Base-by-base conservation (phyloP, 2,888 invertebrate genomes). In the Chydorus sphaericus region DNA sequence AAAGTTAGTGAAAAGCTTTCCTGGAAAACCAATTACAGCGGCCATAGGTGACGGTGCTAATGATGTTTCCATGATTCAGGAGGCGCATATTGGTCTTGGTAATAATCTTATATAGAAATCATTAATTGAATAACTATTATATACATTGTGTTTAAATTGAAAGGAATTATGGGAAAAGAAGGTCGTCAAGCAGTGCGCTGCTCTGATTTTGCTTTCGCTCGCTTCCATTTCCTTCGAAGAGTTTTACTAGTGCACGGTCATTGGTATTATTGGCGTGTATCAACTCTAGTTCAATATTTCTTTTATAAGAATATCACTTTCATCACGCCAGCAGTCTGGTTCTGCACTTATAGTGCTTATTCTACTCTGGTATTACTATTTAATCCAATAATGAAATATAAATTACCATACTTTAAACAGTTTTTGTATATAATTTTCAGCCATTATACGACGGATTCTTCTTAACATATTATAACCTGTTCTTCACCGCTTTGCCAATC, bases 1-100 rank as follows among this genome's bases (percentile, higher is more conserved):
- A 6, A 81, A 82, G 57, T 67, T 96, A 68, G 82, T 96, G 61
- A 85, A 84, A 67, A 70, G 69, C 36, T 75, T 77, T 23, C 71
- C 73, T 7, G 72, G 71, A 10, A 74, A 76, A 48, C 87, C 91
- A 1, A 78, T 85, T 44, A 92, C 91, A 0, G 93, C 93, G 0
- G 92, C 96, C 0, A 87, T 96, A 52, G 96, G 96, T 0, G 96
- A 97, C 66, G 96, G 96, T 1, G 96, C 94, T 50, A 97, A 96
- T 70, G 96, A 96, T 69, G 94, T 96, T 33, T 90, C 92, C 38
- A 96, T 96, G 96, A 94, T 96, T 65, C 92, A 92, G 66, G 93
- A 92, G 68, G 94, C 96, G 0, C 91, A 96, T 65, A 85, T 94
- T 8, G 94, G 94, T 56, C 76, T 91, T 58, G 91, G 90, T 60